Conservation (phyloP, 2,888 invertebrate species). For the Auanema freiburgensis region DNA sequence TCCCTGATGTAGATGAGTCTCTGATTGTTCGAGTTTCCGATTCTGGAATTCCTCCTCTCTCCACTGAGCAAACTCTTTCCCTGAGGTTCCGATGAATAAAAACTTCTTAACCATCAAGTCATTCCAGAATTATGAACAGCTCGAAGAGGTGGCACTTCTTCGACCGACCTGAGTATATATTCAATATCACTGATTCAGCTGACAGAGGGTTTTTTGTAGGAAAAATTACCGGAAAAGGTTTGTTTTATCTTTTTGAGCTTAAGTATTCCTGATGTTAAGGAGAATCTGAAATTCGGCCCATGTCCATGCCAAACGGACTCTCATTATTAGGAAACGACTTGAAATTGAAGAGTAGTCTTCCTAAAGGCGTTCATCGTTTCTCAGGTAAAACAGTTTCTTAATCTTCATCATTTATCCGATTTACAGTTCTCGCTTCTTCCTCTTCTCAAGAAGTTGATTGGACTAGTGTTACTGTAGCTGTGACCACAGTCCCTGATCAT, state of each 20-base stretch:
- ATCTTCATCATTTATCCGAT: neutral
- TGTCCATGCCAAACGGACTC: constrained; percentile 12
- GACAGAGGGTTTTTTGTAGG: constrained; percentile 23
- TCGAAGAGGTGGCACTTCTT: constrained; percentile 38
- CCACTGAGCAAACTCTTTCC: constrained; percentile 33
- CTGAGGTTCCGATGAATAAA: constrained; percentile 6
- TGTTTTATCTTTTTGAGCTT: too few species aligned
- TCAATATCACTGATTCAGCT: constrained; percentile 22
- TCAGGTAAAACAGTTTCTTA: constrained; percentile 1
- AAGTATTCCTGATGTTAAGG: constrained; percentile 4
- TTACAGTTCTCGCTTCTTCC: constrained; percentile 18
- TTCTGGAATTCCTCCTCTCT: constrained; percentile 30
- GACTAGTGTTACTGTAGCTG: constrained; percentile 23
- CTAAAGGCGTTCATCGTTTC: neutral
- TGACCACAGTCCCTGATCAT: constrained; percentile 12
- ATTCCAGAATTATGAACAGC: constrained; percentile 9
- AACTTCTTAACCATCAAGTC: neutral
- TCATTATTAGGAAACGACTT: constrained; percentile 16
- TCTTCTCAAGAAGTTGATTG: constrained; percentile 25
- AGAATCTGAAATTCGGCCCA: constrained; percentile 7
- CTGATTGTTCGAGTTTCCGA: constrained; percentile 36
- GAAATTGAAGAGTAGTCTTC: constrained; percentile 11
- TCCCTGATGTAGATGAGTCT: constrained; percentile 13
- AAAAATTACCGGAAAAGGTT: constrained; percentile 26
- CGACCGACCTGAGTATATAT: constrained; percentile 19